Evolutionary conservation across 2,113 vertebrate genomes (phyloP), one percentile per base, ranked within the genome.

Genomic region (Oreochromis tanganicae): DNA sequence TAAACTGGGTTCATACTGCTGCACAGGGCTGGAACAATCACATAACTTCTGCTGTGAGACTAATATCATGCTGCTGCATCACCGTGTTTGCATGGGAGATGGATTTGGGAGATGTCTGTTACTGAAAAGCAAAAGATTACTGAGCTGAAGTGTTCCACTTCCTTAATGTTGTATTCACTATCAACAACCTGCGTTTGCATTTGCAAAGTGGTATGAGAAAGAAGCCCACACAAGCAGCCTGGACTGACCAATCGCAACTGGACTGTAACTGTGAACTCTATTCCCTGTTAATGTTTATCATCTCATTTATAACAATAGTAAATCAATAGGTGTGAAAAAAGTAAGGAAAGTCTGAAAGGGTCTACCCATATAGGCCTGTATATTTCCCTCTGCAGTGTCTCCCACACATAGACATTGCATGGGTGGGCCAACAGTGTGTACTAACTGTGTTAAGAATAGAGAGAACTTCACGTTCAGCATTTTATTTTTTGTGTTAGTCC

Each of bases 191-290:
- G 32, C n/a, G 11, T 14, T 55, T 54, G 43, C 24, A 3, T 61
- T 21, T 81, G 13, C 38, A 79, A 68, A 79, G 16, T 84, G 29
- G 56, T 84, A 19, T 52, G 50, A 68, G 68, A 68, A 52, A 1
- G 48, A 61, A 82, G 85, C 78, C 85, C 85, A 90, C 88, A 90
- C 88, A 89, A 24, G 54, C 54, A 84, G 88, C 12, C 9, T n/a
- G 34, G 5, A 7, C 78, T 43, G 52, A 54, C 43, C 71, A 81
- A 21, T 66, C 43, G 17, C 17, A 12, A 55, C 27, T 14, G 14
- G 12, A 12, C 52, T 24, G 14, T 5, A 1, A 43, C 27, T 38
- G 63, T 38, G 34, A 63, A 12, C 9, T 50, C 10, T 32, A 10
- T 32, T 50, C 16, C 24, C 24, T 17, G 6, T 50, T 75, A 9